Evolutionary conservation across 2,113 vertebrate species (phyloP).

Genomic region (Pelusios castaneus): DNA sequence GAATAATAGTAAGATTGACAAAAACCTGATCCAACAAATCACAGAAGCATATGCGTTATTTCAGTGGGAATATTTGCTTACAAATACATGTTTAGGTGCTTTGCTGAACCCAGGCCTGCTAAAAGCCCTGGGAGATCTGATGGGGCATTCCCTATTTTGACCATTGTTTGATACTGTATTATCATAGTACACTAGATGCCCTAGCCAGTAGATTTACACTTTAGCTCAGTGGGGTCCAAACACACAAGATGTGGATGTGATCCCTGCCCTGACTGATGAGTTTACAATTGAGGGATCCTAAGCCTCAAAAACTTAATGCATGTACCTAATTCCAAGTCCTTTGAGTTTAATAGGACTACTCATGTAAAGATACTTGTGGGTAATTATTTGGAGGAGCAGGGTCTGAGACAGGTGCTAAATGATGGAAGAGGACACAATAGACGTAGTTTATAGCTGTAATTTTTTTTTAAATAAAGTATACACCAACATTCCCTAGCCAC

Average conservation of each 20-base stretch:
- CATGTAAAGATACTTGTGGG: accelerated
- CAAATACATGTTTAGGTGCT: background rate
- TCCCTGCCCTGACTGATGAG: background rate
- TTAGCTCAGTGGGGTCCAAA: background rate
- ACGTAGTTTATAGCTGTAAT: background rate
- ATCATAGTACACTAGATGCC: background rate
- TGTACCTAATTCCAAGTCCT: background rate
- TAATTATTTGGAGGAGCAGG: background rate
- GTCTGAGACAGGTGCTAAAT: background rate
- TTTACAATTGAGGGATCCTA: background rate
- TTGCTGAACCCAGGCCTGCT: background rate
- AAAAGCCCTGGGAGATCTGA: background rate
- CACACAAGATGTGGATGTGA: background rate
- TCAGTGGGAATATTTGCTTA: background rate
- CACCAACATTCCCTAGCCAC: accelerated
- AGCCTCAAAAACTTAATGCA: background rate
- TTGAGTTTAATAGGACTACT: background rate
- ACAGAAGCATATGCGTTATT: background rate
- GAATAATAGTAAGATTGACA: background rate
- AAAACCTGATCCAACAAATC: background rate
- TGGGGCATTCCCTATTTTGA: background rate
- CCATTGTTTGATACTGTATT: background rate
- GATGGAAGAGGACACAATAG: background rate
- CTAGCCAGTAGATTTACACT: too few species aligned
- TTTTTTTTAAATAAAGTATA: background rate